Evolutionary conservation across 2,888 invertebrate species (phyloP).

Genomic region (Agriopis leucophaearia): DNA sequence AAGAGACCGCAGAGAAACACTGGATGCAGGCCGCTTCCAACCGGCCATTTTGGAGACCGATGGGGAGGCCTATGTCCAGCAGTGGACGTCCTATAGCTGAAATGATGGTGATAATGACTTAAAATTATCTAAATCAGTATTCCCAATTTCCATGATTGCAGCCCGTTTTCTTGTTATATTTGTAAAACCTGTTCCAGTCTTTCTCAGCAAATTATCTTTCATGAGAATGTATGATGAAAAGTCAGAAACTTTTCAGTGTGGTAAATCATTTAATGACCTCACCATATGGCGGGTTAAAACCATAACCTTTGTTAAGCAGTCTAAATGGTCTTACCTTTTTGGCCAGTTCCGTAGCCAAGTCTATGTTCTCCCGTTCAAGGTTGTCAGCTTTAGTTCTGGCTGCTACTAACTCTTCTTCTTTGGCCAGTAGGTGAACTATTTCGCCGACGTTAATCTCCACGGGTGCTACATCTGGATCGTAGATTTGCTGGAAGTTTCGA

Average conservation of each 20-base stretch:
- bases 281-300: conserved; percentile 13
- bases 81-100: too few species aligned
- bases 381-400: conserved; percentile 95
- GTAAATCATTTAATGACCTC: conserved; percentile 15
- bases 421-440: conserved; percentile 95
- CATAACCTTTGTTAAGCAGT: conserved; percentile 4
- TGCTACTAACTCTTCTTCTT: conserved; percentile 96
- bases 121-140: neutral
- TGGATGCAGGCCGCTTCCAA: too few species aligned
- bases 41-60: too few species aligned
- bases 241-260: neutral
- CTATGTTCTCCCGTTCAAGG: conserved; percentile 94
- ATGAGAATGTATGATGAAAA: conserved; percentile 8
- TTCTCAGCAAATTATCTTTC: neutral
- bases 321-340: conserved; percentile 87
- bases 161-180: neutral
- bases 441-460: conserved; percentile 96
- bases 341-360: conserved; percentile 94
- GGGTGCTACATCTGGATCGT: conserved; percentile 94
- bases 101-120: too few species aligned
- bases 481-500: conserved; percentile 65
- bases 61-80: too few species aligned
- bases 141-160: neutral
- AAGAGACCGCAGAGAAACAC: too few species aligned
- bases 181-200: neutral